Base-by-base conservation (phyloP, 1,140 invertebrate species). In the Pseudoatta argentina region DNA sequence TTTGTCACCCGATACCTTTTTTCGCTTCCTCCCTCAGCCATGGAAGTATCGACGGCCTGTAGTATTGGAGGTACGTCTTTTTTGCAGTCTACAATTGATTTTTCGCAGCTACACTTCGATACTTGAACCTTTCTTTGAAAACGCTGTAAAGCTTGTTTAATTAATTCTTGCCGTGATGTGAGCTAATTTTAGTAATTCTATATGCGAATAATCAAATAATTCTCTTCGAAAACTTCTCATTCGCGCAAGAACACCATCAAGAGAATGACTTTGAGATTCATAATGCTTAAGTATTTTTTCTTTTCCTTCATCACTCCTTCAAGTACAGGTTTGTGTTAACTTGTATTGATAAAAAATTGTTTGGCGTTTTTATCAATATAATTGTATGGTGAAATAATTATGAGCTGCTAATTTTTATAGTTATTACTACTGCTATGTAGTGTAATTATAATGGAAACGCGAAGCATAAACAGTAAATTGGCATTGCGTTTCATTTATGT, bases 1-100 rank as follows among this genome's bases (percentile, higher is more conserved):
- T 86, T 10, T 51, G 61, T 79, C 53, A 59, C 21, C 53, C 51
- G 51, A 39, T 64, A 44, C 30, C 67, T 67, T 79, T 73, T 86
- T 39, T n/a, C 10, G 8, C 16, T 44, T 53, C 24, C 64, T 72
- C 39, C 8, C 12, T 30, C 30, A 2, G n/a, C 44, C 16, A 66
- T 34, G 2, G 51, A 79, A 21, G 24, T 73, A 83, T 83, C 39
- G 66, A 72, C 66, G 39, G 14, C 30, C 57, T 10, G 24, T 48
- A 21, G 53, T n/a, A 75, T 75, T 18, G 24, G 14, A 24, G 27
- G 27, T 61, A 75, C 59, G 69, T 69, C 71, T 61, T 48, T 24
- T 82, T 82, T 48, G 55, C 24, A 73, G 67, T n/a, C 12, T 73
- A 30, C 24, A 21, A 39, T 72, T 44, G 64, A 64, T 64, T 51